phyloP scores from a whole-genome alignment of 2,113 vertebrate genomes.

The Ellobius talpinus region DNA sequence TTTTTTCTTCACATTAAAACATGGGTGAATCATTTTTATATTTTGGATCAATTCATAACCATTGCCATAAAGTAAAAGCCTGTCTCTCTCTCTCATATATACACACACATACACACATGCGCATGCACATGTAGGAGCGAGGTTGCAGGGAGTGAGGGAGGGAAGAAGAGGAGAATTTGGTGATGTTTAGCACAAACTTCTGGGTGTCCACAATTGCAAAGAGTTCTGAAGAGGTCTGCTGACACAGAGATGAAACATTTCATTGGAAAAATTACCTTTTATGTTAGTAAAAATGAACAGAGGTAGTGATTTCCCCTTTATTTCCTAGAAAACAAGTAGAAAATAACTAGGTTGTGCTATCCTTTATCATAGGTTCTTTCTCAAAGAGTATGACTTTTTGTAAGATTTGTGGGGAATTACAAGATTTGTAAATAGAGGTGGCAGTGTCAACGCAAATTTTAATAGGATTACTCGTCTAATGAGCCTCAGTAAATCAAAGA shows the following conservation, averaged over 20 bases:
- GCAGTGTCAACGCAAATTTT: constrained; percentile 30
- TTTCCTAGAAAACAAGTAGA: constrained; percentile 62
- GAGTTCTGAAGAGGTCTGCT: constrained; percentile 50
- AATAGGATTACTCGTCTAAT: constrained; percentile 36
- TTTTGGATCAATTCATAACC: constrained; percentile 31
- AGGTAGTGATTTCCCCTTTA: constrained; percentile 51
- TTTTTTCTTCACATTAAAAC: constrained; percentile 48
- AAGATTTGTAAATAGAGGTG: constrained; percentile 26
- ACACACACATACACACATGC: not conserved
- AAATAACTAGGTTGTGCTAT: not conserved
- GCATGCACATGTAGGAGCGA: rapidly evolving
- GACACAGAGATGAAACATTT: constrained; percentile 22
- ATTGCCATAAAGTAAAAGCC: constrained; percentile 56
- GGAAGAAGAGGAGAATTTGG: not conserved
- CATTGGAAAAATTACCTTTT: constrained; percentile 60
- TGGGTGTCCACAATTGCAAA: constrained; percentile 56
- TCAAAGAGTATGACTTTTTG: constrained; percentile 24
- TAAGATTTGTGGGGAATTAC: constrained; percentile 54
- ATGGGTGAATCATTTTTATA: constrained; percentile 39
- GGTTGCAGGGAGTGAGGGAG: not conserved
- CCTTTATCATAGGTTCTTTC: constrained; percentile 29
- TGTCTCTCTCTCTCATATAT: not conserved
- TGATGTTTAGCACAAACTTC: constrained; percentile 66
- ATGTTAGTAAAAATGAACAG: constrained; percentile 52
- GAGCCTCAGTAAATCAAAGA: constrained; percentile 53